Evolutionary conservation across 2,888 invertebrate genomes (phyloP), one percentile per base, ranked within the genome.

Genomic region (Noctua janthina): DNA sequence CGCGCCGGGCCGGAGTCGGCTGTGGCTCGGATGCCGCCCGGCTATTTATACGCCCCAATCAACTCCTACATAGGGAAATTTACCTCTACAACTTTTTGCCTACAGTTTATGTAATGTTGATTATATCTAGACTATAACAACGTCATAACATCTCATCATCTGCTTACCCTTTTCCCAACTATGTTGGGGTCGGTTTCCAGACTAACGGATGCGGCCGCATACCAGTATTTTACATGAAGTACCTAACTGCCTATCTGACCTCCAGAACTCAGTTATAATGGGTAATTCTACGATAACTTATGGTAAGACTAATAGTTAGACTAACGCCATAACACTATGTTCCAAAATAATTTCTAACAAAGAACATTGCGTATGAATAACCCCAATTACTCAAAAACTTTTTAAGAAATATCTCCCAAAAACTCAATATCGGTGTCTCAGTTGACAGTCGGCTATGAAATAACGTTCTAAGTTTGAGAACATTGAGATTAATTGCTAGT

Each of bases 21-120:
- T 80, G 83, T 83, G 85, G 82, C 86, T 92, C 85, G 93, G 92
- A 94, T 94, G 93, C 94, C 94, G 91, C 90, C 86, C 89, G 86
- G 87, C 96, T 96, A 96, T 96, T 95, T 94, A 96, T 96, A 96
- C 89, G 83, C 90, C 91, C 92, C 93, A 93, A 95, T 94, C 95
- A 92, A 93, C 93, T 92, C 89, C 92, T 88, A 92, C 93, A 93
- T 93, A 91, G 89, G 89, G 89, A 91, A 93, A 93, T 93, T 92
- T 93, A 93, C 91, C 91, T 92, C 90, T 90, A 87, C 81, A 88
- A 90, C 90, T 90, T 91, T 92, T 93, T 88, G 90, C 84, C 51
- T 56, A 71, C 56, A 73, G 78, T 77, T 92, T 92, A 91, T 91
- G 88, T 91, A 92, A 92, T 85, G 81, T 84, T 71, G 51, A 71